Evolutionary conservation across 2,113 vertebrate genomes (phyloP).

Genomic region (Blennius ocellaris): DNA sequence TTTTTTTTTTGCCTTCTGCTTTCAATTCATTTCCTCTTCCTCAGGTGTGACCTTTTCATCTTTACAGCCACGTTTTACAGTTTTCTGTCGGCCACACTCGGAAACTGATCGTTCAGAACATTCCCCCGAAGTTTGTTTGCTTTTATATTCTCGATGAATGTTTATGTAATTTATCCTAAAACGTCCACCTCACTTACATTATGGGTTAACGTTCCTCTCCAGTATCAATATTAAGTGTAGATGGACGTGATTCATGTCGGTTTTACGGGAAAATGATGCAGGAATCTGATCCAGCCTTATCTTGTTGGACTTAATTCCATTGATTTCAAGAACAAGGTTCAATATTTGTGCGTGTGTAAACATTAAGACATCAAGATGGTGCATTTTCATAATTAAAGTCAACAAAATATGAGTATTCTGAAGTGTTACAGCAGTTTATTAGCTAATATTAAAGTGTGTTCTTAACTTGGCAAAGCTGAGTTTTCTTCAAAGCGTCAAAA

Average conservation of each 20-base stretch:
- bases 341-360: not conserved
- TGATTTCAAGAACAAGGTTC: not conserved
- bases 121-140: not conserved
- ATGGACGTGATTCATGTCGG: too few species aligned
- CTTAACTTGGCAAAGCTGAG: not conserved
- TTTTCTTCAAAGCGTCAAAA: not conserved
- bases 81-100: not conserved
- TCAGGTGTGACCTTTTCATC: not conserved
- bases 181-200: too few species aligned
- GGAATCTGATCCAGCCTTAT: not conserved
- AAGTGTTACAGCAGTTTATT: not conserved
- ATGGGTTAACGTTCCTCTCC: too few species aligned
- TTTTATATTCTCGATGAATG: not conserved
- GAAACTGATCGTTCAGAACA: not conserved
- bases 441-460: too few species aligned
- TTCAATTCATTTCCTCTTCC: constrained; percentile 23
- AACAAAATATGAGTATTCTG: not conserved
- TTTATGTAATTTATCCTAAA: too few species aligned
- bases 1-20: not conserved
- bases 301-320: not conserved
- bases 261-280: not conserved
- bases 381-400: not conserved
- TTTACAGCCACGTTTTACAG: not conserved
- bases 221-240: too few species aligned
- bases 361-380: not conserved